These are phyloP conservation scores for Petrocephalus zakoni DNA, from an alignment of 2,113 vertebrate genomes.

Conservation along the genomic window DNA sequence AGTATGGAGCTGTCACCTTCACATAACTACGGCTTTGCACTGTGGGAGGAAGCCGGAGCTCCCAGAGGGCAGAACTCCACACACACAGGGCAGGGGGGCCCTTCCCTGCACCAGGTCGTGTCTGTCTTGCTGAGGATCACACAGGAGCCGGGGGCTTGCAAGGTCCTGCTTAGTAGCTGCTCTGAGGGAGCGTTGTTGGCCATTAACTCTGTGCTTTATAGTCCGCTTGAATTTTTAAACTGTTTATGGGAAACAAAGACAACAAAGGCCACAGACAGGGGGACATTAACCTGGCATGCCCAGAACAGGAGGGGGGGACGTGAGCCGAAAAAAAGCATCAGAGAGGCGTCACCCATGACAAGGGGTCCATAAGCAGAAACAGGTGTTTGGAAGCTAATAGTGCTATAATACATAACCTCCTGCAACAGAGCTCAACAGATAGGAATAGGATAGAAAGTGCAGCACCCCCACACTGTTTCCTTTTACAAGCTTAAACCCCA, in stretches of 20 bases:
- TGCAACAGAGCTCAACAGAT: neutral
- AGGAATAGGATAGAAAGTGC: constrained; percentile 18
- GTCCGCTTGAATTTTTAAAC: neutral
- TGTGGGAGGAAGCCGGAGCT: neutral
- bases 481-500: neutral
- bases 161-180: neutral
- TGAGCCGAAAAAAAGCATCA: neutral
- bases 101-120: neutral
- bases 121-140: neutral
- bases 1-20: neutral
- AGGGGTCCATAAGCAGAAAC: neutral
- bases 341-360: neutral
- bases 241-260: neutral
- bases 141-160: neutral
- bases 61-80: neutral
- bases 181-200: neutral
- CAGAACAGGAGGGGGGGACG: neutral
- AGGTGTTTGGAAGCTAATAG: neutral
- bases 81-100: neutral
- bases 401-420: neutral
- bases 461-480: constrained; percentile 30
- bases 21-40: neutral
- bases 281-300: neutral
- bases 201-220: neutral
- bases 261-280: neutral